These are phyloP conservation scores for Cebidichthys violaceus DNA, from an alignment of 2,113 vertebrate genomes.

Conservation along the genomic window DNA sequence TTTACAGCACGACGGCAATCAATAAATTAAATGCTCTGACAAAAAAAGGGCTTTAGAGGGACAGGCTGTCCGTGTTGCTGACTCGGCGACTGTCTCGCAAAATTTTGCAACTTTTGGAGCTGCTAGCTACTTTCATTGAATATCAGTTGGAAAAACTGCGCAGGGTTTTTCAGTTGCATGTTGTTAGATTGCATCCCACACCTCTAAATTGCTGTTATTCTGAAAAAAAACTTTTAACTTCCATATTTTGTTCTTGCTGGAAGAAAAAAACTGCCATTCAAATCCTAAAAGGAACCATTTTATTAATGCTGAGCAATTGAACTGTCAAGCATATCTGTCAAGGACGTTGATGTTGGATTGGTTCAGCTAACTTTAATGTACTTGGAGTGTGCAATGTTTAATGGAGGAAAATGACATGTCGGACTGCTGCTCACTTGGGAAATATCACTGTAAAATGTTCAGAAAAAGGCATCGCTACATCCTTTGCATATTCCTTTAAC, in stretches of 20 bases:
- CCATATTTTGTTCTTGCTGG: neutral
- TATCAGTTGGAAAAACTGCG: no score
- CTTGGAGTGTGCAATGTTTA: neutral
- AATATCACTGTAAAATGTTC: neutral
- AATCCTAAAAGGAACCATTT: neutral
- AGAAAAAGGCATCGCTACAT: neutral
- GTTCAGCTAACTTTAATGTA: neutral
- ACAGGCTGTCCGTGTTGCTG: no score
- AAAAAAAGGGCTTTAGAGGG: neutral
- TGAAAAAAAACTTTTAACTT: neutral
- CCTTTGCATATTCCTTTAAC: conserved; percentile 15
- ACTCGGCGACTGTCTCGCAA: no score
- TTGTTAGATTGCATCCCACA: neutral
- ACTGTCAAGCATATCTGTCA: neutral
- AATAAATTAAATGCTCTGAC: neutral
- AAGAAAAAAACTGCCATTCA: neutral
- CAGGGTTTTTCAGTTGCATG: no score
- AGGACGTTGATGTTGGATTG: neutral
- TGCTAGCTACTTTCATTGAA: no score
- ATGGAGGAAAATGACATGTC: neutral
- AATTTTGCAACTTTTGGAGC: no score
- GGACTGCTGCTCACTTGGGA: neutral
- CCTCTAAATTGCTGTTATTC: neutral
- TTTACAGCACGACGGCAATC: neutral
- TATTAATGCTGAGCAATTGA: neutral